These are phyloP conservation scores for Microdon myrmicae DNA, from an alignment of 2,888 invertebrate genomes.

Conservation along the genomic window DNA sequence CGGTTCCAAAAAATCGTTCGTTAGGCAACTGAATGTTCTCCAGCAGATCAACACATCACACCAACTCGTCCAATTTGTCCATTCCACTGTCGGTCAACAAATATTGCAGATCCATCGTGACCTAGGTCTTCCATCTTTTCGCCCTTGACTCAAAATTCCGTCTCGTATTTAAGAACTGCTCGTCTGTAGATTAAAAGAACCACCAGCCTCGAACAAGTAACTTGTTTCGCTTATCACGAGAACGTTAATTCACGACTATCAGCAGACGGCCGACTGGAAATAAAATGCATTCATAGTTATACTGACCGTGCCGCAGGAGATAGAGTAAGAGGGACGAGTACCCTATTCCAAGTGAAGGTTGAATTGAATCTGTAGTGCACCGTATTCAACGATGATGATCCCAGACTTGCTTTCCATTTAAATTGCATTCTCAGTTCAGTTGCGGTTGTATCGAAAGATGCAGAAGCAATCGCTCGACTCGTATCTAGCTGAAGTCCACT, in stretches of 20 bases:
- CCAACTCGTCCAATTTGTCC: no score
- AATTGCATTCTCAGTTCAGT: slow-evolving; percentile 52
- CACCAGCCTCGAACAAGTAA: no score
- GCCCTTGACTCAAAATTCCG: no score
- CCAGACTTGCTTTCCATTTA: slow-evolving; percentile 46
- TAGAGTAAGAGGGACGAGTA: slow-evolving; percentile 1
- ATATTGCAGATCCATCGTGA: no score
- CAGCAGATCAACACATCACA: no score
- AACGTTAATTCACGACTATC: slow-evolving; percentile 51
- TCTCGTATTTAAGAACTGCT: no score
- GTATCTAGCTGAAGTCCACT: slow-evolving; percentile 36
- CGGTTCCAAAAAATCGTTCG: no score
- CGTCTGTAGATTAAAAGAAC: no score
- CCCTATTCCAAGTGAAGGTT: slow-evolving; percentile 10
- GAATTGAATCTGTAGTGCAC: slow-evolving; percentile 36
- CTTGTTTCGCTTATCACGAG: slow-evolving; percentile 48
- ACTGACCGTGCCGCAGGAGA: slow-evolving; percentile 43
- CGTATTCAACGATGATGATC: slow-evolving; percentile 45
- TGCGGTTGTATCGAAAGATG: slow-evolving; percentile 11
- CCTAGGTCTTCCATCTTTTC: no score
- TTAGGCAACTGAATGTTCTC: no score
- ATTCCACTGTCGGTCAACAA: no score
- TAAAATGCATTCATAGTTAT: slow-evolving; percentile 41
- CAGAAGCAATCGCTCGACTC: slow-evolving; percentile 17
- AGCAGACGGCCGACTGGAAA: slow-evolving; percentile 14